These are phyloP conservation scores for Drosophila serrata DNA, from an alignment of 1,140 invertebrate species.

Conservation along the genomic window DNA sequence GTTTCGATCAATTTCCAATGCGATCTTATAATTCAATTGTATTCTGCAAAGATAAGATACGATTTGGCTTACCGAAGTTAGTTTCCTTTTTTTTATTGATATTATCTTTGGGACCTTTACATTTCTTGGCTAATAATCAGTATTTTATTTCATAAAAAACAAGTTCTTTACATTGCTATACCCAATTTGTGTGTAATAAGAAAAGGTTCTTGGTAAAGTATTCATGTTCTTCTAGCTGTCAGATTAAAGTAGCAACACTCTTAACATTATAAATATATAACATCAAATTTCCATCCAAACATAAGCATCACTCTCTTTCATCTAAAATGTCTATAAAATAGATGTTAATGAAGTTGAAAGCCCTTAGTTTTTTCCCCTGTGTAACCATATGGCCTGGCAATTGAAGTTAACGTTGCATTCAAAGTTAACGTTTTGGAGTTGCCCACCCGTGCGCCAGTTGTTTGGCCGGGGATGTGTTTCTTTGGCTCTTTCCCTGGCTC, in stretches of 20 bases:
- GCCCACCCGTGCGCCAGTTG: slow-evolving; percentile 55
- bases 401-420: slow-evolving; percentile 20
- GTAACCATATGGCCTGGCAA: slow-evolving; percentile 35
- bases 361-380: neutral
- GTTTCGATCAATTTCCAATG: too few relatives aligned
- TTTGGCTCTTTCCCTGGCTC: slow-evolving; percentile 28
- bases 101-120: too few relatives aligned
- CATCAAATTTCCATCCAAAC: neutral
- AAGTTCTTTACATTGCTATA: too few relatives aligned
- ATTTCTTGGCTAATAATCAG: too few relatives aligned
- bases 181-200: neutral
- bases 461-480: slow-evolving; percentile 56
- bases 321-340: neutral
- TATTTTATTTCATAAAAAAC: neutral
- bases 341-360: neutral
- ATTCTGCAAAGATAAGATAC: too few relatives aligned
- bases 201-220: neutral
- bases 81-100: too few relatives aligned
- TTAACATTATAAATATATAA: too few relatives aligned
- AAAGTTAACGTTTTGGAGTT: slow-evolving; percentile 20
- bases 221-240: too few relatives aligned
- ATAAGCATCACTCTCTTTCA: neutral
- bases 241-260: neutral
- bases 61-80: too few relatives aligned
- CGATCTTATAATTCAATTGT: too few relatives aligned